Evolutionary conservation across 2,113 vertebrate species (phyloP), one percentile per base, ranked within the genome.

Genomic region (Epinephelus lanceolatus): DNA sequence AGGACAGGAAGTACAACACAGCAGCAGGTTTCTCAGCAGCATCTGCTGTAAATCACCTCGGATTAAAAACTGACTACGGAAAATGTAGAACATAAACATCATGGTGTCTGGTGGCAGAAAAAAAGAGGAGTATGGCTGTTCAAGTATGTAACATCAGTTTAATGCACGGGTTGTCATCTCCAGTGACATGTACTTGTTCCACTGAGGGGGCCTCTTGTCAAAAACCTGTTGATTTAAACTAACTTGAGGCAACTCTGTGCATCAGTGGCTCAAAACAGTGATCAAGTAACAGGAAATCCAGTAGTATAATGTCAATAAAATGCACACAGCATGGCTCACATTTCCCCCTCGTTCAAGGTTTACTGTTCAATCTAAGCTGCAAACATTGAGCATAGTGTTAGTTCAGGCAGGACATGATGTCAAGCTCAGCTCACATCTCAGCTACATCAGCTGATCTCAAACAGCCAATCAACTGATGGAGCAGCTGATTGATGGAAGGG

Each of bases 21-120:
- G 27, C 77, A 79, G 84, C 72, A 62, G 78, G 84, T 59, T 67
- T 74, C 63, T 71, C 62, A 1, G 47, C 53, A 53, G n/a, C 78
- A 52, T 80, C 79, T 72, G 81, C 63, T 74, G 12, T 2, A 62
- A 71, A 4, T 71, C 78, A 11, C 27, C 60, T 17, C 10, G 73
- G 37, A 69, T 89, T 60, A 47, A 73, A 81, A 68, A 3, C 53
- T 4, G 33, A 40, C 5, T 8, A n/a, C 4, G 25, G 63, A 49
- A 71, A 30, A 13, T 57, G 52, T 45, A 27, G 13, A 62, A 76
- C 57, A 33, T 76, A 49, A 71, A 63, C 42, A 68, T 25, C 8
- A 52, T 33, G 52, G n/a, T 72, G 69, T 62, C 51, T 25, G 12
- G 4, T 1, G 60, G 53, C 15, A 49, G 23, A 12, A 53, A 21